phyloP scores from a whole-genome alignment of 1,140 invertebrate species.

The Tetragonula clypearis region DNA sequence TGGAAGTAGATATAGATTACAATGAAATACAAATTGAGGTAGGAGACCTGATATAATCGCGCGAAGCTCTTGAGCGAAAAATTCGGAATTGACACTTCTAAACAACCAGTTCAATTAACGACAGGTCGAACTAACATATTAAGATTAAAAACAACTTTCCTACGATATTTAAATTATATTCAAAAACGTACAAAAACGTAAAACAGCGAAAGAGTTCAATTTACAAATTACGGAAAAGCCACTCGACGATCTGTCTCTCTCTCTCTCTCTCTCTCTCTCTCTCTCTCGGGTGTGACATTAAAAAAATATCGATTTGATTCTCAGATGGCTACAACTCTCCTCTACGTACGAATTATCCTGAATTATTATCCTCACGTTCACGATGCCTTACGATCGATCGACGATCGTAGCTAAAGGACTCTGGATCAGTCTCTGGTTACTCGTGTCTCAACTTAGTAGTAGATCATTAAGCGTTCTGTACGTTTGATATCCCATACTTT shows the following conservation, averaged over 20 bases:
- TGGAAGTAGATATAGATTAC: conserved; percentile 6
- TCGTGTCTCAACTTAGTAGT: conserved; percentile 11
- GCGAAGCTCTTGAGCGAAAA: conserved; percentile 13
- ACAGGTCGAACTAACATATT: conserved; percentile 1
- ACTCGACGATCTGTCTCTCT: background rate
- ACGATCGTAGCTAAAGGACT: background rate
- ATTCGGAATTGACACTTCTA: conserved; percentile 22
- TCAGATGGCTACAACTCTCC: background rate
- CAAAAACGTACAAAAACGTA: background rate
- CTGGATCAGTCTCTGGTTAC: background rate
- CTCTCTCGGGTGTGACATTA: background rate
- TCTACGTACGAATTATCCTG: background rate
- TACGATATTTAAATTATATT: background rate
- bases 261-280: too few species aligned
- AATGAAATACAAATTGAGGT: conserved; percentile 40
- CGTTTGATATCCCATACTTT: background rate
- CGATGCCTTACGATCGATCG: background rate
- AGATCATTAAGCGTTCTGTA: conserved; percentile 21
- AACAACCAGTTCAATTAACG: background rate
- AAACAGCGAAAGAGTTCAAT: background rate
- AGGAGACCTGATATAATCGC: conserved; percentile 8
- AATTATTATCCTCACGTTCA: background rate
- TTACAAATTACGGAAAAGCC: background rate
- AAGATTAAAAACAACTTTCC: background rate
- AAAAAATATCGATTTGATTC: conserved; percentile 18